Evolutionary conservation across 2,888 invertebrate genomes (phyloP), one percentile per base, ranked within the genome.

Genomic region (Serripes groenlandicus): DNA sequence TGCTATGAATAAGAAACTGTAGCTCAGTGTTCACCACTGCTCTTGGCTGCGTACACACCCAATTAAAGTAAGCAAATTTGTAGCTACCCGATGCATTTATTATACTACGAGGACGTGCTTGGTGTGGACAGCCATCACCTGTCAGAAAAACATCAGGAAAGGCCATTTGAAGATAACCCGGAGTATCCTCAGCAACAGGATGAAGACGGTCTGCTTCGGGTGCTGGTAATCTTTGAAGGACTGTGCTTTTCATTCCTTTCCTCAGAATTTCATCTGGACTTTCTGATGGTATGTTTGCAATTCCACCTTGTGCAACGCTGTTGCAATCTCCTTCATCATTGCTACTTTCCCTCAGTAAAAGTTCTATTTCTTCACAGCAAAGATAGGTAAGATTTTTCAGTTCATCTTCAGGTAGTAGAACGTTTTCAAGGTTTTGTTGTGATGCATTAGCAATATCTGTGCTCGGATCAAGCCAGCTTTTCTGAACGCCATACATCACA

Each of bases 1-100:
- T 54, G n/a, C 54, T 54, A 54, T 54, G 54, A 15, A 54, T 54
- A 7, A 54, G 54, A 54, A 54, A 54, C 54, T 54, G 54, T 54
- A 54, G n/a, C n/a, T 54, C 54, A n/a, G n/a, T 54, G 23, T 54
- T 54, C n/a, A 54, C n/a, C 54, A 54, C 23, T n/a, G 54, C 54
- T 23, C 54, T 54, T 7, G n/a, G 54, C 54, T 54, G 54, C 23
- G 18, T 21, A 54, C 54, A 54, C 7, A 54, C 9, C 54, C 54
- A 54, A 5, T 54, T 54, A 5, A 54, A 21, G 54, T 54, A 54
- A 21, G 54, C 5, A 21, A 54, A 54, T 23, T 54, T 7, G 23
- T 54, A 54, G 54, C 54, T 21, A 54, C n/a, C 54, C 5, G 54
- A 54, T 54, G 54, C 18, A 21, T 21, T 54, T 21, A 15, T 54